Percentiles rank a stretch among this genome's conserved stretches.
These are phyloP conservation scores for Blastobasis lacticolella DNA, from an alignment of 2,888 invertebrate genomes.

Conservation along the genomic window DNA sequence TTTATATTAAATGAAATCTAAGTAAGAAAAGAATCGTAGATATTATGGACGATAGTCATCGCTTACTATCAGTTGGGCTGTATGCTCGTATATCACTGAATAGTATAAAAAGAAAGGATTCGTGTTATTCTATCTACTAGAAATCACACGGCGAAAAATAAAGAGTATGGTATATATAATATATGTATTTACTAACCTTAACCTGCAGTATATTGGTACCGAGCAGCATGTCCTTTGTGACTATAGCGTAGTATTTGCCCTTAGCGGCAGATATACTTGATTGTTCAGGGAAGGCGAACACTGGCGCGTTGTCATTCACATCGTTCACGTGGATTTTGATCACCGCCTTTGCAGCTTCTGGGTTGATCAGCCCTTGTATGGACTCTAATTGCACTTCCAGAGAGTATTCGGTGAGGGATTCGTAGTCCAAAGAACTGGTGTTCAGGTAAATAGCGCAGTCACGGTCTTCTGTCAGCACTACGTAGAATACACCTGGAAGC, in stretches of 20 bases:
- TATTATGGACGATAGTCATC: too few relatives aligned
- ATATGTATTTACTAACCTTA: slow-evolving; percentile 66
- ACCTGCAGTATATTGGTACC: slow-evolving; percentile 86
- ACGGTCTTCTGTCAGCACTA: slow-evolving; percentile 83
- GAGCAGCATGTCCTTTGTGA: slow-evolving; percentile 82
- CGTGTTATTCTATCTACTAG: too few relatives aligned
- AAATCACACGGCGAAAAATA: too few relatives aligned
- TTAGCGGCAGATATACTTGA: slow-evolving; percentile 71
- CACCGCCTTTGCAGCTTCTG: slow-evolving; percentile 81
- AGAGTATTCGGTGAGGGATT: slow-evolving; percentile 81
- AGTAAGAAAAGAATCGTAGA: too few relatives aligned
- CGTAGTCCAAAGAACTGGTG: slow-evolving; percentile 83
- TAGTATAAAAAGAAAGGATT: too few relatives aligned
- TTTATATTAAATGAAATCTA: too few relatives aligned
- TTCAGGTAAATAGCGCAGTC: slow-evolving; percentile 88
- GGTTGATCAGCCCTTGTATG: slow-evolving; percentile 86
- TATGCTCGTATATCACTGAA: too few relatives aligned
- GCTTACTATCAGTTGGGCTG: too few relatives aligned
- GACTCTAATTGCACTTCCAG: slow-evolving; percentile 86
- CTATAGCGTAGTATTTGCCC: slow-evolving; percentile 86
- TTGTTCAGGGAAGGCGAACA: slow-evolving; percentile 82
- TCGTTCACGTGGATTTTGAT: slow-evolving; percentile 89
- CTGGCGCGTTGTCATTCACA: slow-evolving; percentile 91
- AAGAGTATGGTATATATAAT: too few relatives aligned
- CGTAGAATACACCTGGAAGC: slow-evolving; percentile 78